Evolutionary conservation across 2,888 invertebrate species (phyloP).

Genomic region (Orthosia gracilis): DNA sequence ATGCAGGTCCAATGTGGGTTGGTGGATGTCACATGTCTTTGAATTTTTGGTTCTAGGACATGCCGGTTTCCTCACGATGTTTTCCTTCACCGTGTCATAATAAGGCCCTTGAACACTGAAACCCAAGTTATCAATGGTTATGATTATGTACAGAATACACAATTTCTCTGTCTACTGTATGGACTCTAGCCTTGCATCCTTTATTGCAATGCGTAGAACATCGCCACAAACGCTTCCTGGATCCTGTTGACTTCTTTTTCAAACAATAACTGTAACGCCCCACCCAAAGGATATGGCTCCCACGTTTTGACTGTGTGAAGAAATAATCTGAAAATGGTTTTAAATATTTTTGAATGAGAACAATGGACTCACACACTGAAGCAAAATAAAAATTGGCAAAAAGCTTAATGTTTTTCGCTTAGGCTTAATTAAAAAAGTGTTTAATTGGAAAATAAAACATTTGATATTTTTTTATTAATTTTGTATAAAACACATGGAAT

Average conservation of each 20-base stretch:
- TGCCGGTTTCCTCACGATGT: too few species aligned
- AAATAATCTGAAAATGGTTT: constrained; percentile 32
- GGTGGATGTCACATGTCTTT: too few species aligned
- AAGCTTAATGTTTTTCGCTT: not conserved
- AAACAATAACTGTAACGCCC: constrained; percentile 36
- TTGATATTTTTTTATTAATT: too few species aligned
- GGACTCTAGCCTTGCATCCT: constrained; percentile 63
- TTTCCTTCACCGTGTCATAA: too few species aligned
- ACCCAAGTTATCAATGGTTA: constrained; percentile 33
- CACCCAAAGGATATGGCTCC: constrained; percentile 35
- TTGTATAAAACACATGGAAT: too few species aligned
- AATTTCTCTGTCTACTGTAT: constrained; percentile 32
- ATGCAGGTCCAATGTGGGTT: too few species aligned
- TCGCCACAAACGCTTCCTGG: constrained; percentile 56
- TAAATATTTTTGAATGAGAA: not conserved
- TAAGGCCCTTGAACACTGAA: not conserved
- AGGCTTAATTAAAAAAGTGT: not conserved
- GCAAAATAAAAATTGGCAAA: not conserved
- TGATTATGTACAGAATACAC: constrained; percentile 16
- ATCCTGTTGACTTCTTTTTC: constrained; percentile 34
- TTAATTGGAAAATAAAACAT: too few species aligned
- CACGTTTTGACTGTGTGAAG: constrained; percentile 39
- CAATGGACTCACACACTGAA: not conserved
- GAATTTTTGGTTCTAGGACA: too few species aligned
- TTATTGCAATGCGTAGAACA: constrained; percentile 65